Evolutionary conservation across 2,113 vertebrate species (phyloP).

Genomic region (Myanophis thanlyinensis): DNA sequence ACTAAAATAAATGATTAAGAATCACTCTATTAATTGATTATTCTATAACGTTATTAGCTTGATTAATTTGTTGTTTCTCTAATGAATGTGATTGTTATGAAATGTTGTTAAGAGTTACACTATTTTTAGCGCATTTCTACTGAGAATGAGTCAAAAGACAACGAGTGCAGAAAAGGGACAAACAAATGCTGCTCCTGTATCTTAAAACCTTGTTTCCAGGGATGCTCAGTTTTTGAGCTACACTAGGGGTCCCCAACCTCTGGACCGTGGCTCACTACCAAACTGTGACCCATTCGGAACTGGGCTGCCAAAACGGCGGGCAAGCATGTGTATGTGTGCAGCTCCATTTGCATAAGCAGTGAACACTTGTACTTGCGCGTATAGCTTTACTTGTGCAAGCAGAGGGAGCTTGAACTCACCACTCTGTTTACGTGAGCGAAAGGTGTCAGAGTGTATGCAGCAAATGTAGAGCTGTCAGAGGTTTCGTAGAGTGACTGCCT

Average conservation of each 20-base stretch:
- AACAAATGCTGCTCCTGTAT: neutral
- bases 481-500: too few species aligned
- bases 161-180: neutral
- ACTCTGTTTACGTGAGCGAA: neutral
- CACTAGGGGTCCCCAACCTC: neutral
- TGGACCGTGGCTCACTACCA: accelerated
- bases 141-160: neutral
- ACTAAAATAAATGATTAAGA: neutral
- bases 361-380: neutral
- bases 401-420: too few species aligned
- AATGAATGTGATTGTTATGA: neutral
- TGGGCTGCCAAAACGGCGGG: neutral
- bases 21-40: neutral
- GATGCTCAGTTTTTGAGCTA: neutral
- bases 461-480: too few species aligned
- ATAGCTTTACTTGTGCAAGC: neutral
- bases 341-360: neutral
- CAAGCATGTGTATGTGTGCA: neutral
- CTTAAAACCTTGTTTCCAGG: neutral
- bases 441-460: too few species aligned
- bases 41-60: neutral
- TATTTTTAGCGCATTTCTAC: neutral
- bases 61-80: neutral
- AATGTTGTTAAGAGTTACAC: neutral
- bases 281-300: neutral